Base-by-base conservation (phyloP, 2,797 vertebrate genomes). In the Cottoperca gobio region DNA sequence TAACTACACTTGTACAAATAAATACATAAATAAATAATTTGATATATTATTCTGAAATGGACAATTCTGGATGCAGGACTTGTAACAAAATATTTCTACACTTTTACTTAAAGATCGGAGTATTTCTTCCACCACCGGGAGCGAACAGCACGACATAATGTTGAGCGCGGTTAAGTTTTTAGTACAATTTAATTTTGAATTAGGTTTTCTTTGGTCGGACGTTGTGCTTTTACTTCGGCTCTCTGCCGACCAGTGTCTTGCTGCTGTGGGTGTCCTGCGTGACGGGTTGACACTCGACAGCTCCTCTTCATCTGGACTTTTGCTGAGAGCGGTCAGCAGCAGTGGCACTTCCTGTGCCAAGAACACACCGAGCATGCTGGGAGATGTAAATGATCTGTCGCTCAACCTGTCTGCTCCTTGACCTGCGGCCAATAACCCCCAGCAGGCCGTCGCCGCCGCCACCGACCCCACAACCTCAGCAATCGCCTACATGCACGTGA, bases 351-450 rank as follows among this genome's bases (percentile, higher is more conserved):
- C 73, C 69, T 72, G 58, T 71, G 60, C 35, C 40, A 21, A 28
- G 55, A 73, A 50, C 58, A 46, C 71, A 37, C 71, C 0, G 50
- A 75, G 71, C 76, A 77, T 68, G 72, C 78, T 79, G 83, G 76
- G 78, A 83, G 57, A 77, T 60, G 66, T 69, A 81, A 83, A 76
- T 77, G 67, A 86, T 71, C 82, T 67, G 84, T 67, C 17, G 67
- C 78, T 88, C 52, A 79, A 67, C 73, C 84, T 88, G 79, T 79
- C 88, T 42, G 23, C 70, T 69, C 71, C 37, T 57, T 64, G 81
- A 72, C 83, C 76, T 13, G 43, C 2, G 28, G 11, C 71, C 57
- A 63, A 8, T 74, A 48, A 79, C 81, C 85, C 78, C 60, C 85
- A 84, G 87, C 76, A 58, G 85, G 76, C 52, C 17, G n/a, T 60